A percentile compares a stretch with the other conserved stretches of the same genome.
Conservation (phyloP, 2,888 invertebrate species). For the Invenusta paracnida region DNA sequence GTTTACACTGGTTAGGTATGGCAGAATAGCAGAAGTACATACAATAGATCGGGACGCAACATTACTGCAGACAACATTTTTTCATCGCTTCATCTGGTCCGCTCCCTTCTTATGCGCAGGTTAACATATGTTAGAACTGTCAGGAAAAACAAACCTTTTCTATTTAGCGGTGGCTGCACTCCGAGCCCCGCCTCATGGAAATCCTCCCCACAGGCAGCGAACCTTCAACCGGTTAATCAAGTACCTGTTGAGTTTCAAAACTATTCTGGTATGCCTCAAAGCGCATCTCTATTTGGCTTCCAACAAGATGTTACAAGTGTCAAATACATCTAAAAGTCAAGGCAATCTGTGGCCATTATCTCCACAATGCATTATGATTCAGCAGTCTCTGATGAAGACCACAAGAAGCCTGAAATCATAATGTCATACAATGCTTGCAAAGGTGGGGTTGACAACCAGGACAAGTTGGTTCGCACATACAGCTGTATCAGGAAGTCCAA, state of each 20-base stretch:
- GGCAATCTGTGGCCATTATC: background rate
- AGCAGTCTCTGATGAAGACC: constrained; percentile 8
- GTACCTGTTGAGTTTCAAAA: background rate
- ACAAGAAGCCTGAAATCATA: constrained; percentile 20
- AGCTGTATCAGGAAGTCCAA: constrained; percentile 20
- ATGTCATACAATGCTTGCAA: constrained; percentile 27
- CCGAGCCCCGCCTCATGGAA: no score
- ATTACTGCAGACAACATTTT: background rate
- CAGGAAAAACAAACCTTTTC: constrained; percentile 24
- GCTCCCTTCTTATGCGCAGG: background rate
- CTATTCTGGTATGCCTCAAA: background rate
- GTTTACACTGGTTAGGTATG: background rate
- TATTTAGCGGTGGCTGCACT: no score
- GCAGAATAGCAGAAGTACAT: background rate
- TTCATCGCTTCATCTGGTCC: background rate
- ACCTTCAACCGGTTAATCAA: no score
- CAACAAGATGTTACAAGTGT: background rate
- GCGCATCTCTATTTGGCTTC: background rate
- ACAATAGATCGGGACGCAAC: constrained; percentile 4
- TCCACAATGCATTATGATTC: constrained; percentile 33
- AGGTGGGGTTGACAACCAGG: constrained; percentile 34
- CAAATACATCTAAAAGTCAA: background rate
- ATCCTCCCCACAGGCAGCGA: no score
- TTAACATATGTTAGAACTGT: background rate
- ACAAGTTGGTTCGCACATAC: constrained; percentile 29